Base-by-base conservation (phyloP, 2,113 vertebrate species). In the Leucopsar rothschildi region DNA sequence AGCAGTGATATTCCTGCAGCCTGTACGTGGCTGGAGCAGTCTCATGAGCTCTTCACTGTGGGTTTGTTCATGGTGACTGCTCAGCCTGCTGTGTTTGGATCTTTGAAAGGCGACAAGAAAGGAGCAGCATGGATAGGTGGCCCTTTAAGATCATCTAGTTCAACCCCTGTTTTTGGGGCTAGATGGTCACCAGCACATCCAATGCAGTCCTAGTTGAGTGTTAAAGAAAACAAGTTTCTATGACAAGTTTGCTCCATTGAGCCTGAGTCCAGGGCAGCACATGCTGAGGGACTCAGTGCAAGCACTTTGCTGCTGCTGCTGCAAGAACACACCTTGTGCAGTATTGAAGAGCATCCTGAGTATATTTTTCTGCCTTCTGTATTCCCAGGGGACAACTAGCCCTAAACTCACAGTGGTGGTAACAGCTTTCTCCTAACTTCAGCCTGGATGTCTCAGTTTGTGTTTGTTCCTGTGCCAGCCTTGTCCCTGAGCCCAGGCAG, bases 51-150 rank as follows among this genome's bases (percentile, higher is more conserved):
- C 35, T 49, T 83, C 15, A 0, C 33, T 15, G 40, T 3, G 45
- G 61, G 6, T 2, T 5, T 2, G 2, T 5, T 66, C 12, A 0
- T 2, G 25, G 9, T n/a, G 35, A 8, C 21, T 4, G 0, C 63
- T 45, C 1, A 3, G 25, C 59, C 61, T 53, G 7, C 23, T 3
- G 49, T 6, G 0, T 35, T 20, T 27, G 60, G 61, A 6, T 42
- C 39, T 90, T 47, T 37, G 63, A 45, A n/a, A 70, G 28, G 57
- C 16, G 47, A n/a, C 11, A 13, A 23, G 42, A 40, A 42, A 9
- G 25, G 39, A 53, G 52, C 52, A 47, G 8, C 15, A 1, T 0
- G 9, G n/a, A 2, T 11, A 5, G 31, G 10, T 15, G 61, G 33
- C 17, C n/a, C 12, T 3, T 47, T 55, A 31, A 69, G 14, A 40